phyloP scores from a whole-genome alignment of 2,888 invertebrate genomes.

The Platycheirus albimanus region DNA sequence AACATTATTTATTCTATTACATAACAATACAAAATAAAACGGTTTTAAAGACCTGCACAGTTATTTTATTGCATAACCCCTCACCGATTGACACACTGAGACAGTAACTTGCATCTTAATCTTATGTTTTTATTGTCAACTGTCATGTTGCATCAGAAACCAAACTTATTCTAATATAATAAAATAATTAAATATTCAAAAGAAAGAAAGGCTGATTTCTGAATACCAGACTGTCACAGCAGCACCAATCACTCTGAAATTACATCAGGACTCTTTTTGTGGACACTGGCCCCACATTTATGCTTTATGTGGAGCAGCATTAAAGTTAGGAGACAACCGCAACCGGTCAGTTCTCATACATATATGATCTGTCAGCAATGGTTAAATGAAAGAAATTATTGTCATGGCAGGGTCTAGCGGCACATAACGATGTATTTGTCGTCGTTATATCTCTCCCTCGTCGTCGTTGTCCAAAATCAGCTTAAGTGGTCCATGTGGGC shows the following conservation, averaged over 20 bases:
- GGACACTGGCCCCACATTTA: conserved; percentile 19
- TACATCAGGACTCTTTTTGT: conserved; percentile 9
- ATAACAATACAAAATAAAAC: too few species aligned
- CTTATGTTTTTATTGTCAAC: conserved; percentile 40
- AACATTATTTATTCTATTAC: too few species aligned
- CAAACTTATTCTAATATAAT: conserved; percentile 61
- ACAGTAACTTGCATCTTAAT: neutral
- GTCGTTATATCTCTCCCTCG: conserved; percentile 39
- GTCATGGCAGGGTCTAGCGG: conserved; percentile 59
- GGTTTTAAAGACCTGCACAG: too few species aligned
- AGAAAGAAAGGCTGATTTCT: conserved; percentile 43
- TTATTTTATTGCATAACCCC: neutral
- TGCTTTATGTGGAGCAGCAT: conserved; percentile 50
- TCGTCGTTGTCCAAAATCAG: conserved; percentile 43
- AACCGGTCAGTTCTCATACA: conserved; percentile 65
- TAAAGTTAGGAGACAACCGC: conserved; percentile 40
- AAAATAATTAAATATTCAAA: conserved; percentile 61
- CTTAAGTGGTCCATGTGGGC: conserved; percentile 72
- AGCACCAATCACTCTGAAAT: conserved; percentile 49
- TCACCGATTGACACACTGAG: neutral
- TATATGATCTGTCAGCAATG: conserved; percentile 67
- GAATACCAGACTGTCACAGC: conserved; percentile 48
- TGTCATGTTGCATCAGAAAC: conserved; percentile 53
- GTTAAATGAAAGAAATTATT: conserved; percentile 73
- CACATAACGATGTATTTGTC: conserved; percentile 41